Evolutionary conservation across 2,113 vertebrate species (phyloP).

Genomic region (Cephalopterus ornatus): DNA sequence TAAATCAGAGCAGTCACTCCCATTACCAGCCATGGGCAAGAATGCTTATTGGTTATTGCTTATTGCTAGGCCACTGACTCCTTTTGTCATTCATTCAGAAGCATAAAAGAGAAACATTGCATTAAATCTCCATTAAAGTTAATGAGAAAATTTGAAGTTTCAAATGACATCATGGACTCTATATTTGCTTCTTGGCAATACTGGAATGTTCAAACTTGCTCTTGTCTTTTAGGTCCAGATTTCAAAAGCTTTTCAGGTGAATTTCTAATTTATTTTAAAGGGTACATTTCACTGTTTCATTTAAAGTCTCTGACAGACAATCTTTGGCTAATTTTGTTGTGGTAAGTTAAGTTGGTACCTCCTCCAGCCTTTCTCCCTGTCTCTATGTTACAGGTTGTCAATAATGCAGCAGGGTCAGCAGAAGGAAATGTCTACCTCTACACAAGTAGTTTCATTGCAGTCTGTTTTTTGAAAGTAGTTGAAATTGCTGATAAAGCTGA

Average conservation of each 20-base stretch:
- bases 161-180: not conserved
- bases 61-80: not conserved
- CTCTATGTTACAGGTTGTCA: not conserved
- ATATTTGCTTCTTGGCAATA: not conserved
- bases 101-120: not conserved
- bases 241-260: not conserved
- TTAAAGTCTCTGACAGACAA: not conserved
- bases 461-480: not conserved
- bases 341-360: not conserved
- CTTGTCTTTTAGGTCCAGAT: not conserved
- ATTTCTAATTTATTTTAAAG: not conserved
- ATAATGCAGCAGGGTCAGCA: not conserved
- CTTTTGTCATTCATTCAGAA: not conserved
- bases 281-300: not conserved
- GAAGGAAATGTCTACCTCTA: not conserved
- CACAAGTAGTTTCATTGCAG: not conserved
- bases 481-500: not conserved
- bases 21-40: not conserved
- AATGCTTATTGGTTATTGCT: not conserved
- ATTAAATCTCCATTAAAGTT: not conserved
- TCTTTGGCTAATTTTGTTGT: not conserved
- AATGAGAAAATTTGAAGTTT: not conserved
- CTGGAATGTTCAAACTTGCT: not conserved
- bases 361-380: not conserved
- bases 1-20: not conserved